These are phyloP conservation scores for Gambusia holbrooki DNA, from an alignment of 2,113 vertebrate genomes.

Conservation along the genomic window DNA sequence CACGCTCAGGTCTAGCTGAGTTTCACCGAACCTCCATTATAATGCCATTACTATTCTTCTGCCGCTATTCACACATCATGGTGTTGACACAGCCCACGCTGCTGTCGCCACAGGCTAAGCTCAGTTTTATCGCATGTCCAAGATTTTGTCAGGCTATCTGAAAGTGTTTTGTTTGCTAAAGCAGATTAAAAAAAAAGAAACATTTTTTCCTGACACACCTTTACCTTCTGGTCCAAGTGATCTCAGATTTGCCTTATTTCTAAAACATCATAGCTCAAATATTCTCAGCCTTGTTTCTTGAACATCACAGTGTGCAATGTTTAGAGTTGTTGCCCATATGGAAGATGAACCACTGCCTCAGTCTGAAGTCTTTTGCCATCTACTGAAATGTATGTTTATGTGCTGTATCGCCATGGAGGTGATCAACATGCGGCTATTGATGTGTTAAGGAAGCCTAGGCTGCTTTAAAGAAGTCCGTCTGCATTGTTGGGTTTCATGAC, in stretches of 20 bases:
- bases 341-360: too few relatives aligned
- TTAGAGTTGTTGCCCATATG: too few relatives aligned
- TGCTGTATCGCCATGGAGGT: too few relatives aligned
- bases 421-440: too few relatives aligned
- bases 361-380: too few relatives aligned
- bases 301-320: too few relatives aligned
- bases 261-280: background rate
- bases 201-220: conserved; percentile 48
- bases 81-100: conserved; percentile 82
- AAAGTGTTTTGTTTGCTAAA: conserved; percentile 83
- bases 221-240: background rate
- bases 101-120: conserved; percentile 85
- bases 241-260: background rate
- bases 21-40: conserved; percentile 75
- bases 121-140: conserved; percentile 81
- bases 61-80: conserved; percentile 77
- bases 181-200: conserved; percentile 73
- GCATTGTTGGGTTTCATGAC: too few relatives aligned
- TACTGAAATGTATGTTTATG: too few relatives aligned
- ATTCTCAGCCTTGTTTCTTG: too few relatives aligned
- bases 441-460: too few relatives aligned
- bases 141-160: conserved; percentile 87
- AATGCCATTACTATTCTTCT: conserved; percentile 83
- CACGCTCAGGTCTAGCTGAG: background rate
- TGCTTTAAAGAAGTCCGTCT: too few relatives aligned